Conservation (phyloP, 2,797 vertebrate species). For the Acanthurus lineatus region DNA sequence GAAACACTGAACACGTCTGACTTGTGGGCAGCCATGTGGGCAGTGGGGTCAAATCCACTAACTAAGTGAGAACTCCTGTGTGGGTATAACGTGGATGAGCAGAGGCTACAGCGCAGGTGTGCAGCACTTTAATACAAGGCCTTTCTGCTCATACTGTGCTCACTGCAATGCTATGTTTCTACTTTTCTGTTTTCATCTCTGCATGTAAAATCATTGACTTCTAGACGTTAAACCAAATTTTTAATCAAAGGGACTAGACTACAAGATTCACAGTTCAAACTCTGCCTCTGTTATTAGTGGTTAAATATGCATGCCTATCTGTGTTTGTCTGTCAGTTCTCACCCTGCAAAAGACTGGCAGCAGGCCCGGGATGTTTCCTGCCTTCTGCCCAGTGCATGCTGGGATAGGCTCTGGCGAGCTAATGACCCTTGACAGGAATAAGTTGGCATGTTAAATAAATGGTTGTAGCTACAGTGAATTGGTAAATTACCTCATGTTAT, state of each 20-base stretch:
- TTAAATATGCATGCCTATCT: conserved; percentile 20
- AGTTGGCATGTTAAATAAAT: conserved; percentile 26
- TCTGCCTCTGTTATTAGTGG: conserved; percentile 11
- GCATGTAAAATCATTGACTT: conserved; percentile 14
- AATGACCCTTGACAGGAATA: conserved; percentile 18
- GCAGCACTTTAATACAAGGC: background rate
- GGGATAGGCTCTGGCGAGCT: conserved; percentile 31
- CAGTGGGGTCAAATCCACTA: conserved; percentile 15
- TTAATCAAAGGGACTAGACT: conserved; percentile 5
- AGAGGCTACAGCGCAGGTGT: background rate
- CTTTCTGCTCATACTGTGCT: background rate
- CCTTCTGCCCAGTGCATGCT: conserved; percentile 33
- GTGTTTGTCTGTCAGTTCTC: conserved; percentile 40
- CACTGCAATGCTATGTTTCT: background rate
- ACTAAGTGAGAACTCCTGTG: conserved; percentile 29
- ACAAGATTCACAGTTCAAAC: conserved; percentile 32
- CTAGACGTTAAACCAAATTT: background rate
- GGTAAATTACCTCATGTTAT: background rate
- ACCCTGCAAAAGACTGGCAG: conserved; percentile 40
- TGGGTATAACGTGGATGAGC: conserved; percentile 7
- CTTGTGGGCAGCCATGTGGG: too few relatives aligned
- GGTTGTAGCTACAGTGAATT: background rate
- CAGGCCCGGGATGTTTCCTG: conserved; percentile 40
- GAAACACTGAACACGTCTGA: too few relatives aligned
- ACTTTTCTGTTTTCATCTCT: background rate